Percentiles rank a stretch among this genome's conserved stretches.
Evolutionary conservation across 2,888 invertebrate species (phyloP).

Genomic region (Aphrophora alni): DNA sequence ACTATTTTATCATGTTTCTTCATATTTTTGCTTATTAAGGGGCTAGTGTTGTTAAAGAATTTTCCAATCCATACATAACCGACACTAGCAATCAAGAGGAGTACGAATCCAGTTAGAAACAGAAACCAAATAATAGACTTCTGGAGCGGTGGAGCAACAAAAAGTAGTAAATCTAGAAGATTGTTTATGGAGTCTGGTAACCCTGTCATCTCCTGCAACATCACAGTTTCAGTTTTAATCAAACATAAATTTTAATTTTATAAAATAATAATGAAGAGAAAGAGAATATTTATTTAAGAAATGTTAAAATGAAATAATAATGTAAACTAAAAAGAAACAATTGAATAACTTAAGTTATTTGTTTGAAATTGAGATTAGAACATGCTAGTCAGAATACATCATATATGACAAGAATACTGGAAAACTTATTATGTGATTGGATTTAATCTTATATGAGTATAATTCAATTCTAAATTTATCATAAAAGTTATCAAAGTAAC

Average conservation of each 20-base stretch:
- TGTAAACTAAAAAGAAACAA: no score
- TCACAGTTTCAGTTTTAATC: background rate
- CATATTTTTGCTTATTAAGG: constrained; percentile 16
- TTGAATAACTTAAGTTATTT: no score
- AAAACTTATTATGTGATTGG: no score
- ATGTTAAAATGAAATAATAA: no score
- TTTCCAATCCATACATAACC: constrained; percentile 46
- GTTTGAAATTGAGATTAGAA: no score
- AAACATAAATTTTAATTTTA: background rate
- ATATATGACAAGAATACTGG: no score
- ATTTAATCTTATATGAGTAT: no score
- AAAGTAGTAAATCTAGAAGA: constrained; percentile 53
- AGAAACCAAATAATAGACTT: constrained; percentile 52
- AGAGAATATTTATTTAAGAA: no score
- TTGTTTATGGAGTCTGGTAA: constrained; percentile 45
- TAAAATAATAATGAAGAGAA: no score
- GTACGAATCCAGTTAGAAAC: constrained; percentile 53
- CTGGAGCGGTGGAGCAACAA: constrained; percentile 50
- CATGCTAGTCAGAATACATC: no score
- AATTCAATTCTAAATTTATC: no score
- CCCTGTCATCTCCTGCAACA: constrained; percentile 44
- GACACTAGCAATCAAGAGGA: constrained; percentile 54
- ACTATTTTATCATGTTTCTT: constrained; percentile 1
- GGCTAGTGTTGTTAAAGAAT: constrained; percentile 32
- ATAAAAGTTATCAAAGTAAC: no score